Evolutionary conservation across 2,888 invertebrate genomes (phyloP).

Genomic region (Polymixis flavicincta): DNA sequence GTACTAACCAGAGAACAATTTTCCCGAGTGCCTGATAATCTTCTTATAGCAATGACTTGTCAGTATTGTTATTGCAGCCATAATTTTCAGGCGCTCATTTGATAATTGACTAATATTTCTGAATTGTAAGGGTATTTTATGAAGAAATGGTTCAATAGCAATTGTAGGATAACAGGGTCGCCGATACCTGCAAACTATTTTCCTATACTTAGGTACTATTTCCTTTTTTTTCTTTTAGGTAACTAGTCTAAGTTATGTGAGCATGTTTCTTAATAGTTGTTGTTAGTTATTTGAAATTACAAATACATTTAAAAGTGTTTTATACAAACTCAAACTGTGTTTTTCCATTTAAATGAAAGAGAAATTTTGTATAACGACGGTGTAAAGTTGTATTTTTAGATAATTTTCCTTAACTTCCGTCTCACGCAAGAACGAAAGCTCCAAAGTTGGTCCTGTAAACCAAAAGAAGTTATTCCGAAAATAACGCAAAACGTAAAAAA

Average conservation of each 20-base stretch:
- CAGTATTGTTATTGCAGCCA: conserved; percentile 42
- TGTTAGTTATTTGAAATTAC: background rate
- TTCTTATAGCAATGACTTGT: conserved; percentile 60
- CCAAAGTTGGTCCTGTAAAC: background rate
- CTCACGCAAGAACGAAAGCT: background rate
- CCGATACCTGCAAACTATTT: conserved; percentile 8
- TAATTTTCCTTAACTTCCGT: background rate
- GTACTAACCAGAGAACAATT: conserved; percentile 27
- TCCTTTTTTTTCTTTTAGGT: background rate
- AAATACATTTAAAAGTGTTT: background rate
- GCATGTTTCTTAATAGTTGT: background rate
- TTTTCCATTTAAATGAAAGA: background rate
- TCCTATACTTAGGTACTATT: no score
- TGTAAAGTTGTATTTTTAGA: background rate
- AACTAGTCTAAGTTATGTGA: background rate
- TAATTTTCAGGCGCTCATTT: conserved; percentile 59
- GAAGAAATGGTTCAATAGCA: conserved; percentile 1
- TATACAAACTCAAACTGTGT: background rate
- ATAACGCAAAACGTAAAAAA: no score
- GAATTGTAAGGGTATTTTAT: conserved; percentile 30
- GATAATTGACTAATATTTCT: conserved; percentile 33
- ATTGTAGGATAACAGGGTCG: conserved; percentile 16
- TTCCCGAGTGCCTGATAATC: conserved; percentile 57
- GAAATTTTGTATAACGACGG: no score
- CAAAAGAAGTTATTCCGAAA: background rate